Percentiles rank a stretch among this genome's conserved stretches.
These are phyloP conservation scores for Rhopalosiphum padi DNA, from an alignment of 1,140 invertebrate genomes.

Conservation along the genomic window DNA sequence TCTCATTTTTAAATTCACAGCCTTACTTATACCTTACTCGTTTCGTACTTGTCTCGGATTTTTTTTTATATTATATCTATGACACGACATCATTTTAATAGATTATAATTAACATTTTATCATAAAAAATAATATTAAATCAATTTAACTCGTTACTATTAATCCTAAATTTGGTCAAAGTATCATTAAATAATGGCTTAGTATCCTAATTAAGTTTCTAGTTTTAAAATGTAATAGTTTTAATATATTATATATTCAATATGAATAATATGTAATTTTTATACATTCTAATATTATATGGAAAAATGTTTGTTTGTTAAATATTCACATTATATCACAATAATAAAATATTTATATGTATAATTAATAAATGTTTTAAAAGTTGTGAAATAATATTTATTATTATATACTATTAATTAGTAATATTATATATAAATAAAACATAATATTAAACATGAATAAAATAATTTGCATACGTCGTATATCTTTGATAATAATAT, in stretches of 20 bases:
- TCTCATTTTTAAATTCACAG: background rate
- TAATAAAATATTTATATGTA: background rate
- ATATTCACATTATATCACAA: background rate
- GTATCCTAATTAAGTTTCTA: too few relatives aligned
- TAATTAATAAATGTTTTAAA: too few relatives aligned
- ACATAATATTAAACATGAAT: too few relatives aligned
- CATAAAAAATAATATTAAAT: background rate
- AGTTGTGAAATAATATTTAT: too few relatives aligned
- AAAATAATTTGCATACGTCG: too few relatives aligned
- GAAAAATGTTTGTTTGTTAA: background rate
- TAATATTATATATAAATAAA: too few relatives aligned
- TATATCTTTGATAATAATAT: too few relatives aligned
- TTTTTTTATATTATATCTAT: background rate
- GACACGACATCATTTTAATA: background rate
- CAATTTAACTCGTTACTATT: background rate
- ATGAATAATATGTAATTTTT: background rate
- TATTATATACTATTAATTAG: too few relatives aligned
- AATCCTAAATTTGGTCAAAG: background rate
- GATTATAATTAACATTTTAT: background rate
- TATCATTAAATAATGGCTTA: too few relatives aligned
- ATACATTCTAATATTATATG: background rate
- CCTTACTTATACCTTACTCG: background rate
- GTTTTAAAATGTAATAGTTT: too few relatives aligned
- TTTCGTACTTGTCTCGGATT: background rate
- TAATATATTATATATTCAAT: too few relatives aligned